Percentiles rank a stretch among this genome's conserved stretches.
Conservation (phyloP, 2,113 vertebrate genomes). For the Narcine bancroftii region DNA sequence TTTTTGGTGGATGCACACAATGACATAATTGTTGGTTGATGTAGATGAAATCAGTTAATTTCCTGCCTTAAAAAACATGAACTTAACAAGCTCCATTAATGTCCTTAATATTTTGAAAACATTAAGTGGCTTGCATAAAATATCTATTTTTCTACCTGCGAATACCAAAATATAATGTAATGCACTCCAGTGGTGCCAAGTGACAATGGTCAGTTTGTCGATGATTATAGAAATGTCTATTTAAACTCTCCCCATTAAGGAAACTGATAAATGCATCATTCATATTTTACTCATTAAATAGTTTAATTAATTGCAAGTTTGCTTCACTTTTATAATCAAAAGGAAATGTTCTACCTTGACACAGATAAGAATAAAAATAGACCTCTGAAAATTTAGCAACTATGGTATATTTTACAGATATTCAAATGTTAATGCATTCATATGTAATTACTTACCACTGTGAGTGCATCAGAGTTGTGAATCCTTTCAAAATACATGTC, state of each 20-base stretch:
- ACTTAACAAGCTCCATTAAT: background rate
- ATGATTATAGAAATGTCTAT: background rate
- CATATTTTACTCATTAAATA: background rate
- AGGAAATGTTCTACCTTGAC: background rate
- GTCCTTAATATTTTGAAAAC: background rate
- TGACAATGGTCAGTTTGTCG: background rate
- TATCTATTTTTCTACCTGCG: background rate
- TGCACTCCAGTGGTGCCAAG: too few relatives aligned
- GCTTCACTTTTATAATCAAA: background rate
- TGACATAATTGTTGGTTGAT: background rate
- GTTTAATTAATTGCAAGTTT: background rate
- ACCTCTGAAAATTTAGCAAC: background rate
- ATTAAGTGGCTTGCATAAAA: background rate
- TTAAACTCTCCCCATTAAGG: slow-evolving; percentile 6
- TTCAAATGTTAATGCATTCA: background rate
- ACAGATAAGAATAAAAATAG: background rate
- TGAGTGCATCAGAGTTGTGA: background rate
- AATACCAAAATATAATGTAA: background rate
- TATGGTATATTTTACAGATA: background rate
- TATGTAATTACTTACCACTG: background rate
- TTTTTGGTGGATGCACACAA: background rate
- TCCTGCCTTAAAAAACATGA: background rate
- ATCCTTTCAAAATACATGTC: background rate
- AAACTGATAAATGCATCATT: background rate
- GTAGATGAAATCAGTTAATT: background rate